Base-by-base conservation (phyloP, 2,888 invertebrate species). In the Geophilus truncorum region DNA sequence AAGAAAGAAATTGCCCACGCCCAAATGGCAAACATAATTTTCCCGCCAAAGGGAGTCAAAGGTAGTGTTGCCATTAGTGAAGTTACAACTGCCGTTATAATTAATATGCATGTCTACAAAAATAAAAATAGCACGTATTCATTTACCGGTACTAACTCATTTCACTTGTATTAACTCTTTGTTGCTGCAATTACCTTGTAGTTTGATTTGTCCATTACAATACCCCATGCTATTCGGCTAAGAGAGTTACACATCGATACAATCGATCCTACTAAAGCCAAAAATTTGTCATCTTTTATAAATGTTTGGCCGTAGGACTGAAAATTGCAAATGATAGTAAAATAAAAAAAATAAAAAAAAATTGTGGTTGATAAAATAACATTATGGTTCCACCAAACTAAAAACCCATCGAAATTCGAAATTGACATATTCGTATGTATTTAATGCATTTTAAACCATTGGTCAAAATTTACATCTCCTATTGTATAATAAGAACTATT, bases 141-240 rank as follows among this genome's bases (percentile, higher is more conserved):
- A n/a, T n/a, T n/a, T n/a, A n/a, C n/a, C n/a, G n/a, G n/a, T n/a
- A n/a, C n/a, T 4, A 12, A 25, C 0, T 7, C 9, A 21, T 57
- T 62, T 62, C 10, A 21, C 21, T n/a, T n/a, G n/a, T n/a, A n/a
- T n/a, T n/a, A n/a, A n/a, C n/a, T n/a, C n/a, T n/a, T n/a, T n/a
- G n/a, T n/a, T n/a, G n/a, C n/a, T n/a, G n/a, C n/a, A n/a, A n/a
- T n/a, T n/a, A 87, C 86, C 84, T 87, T 87, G 83, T 87, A 88
- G 36, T 86, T 86, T 23, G 85, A 86, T 82, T 84, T 85, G 83
- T 89, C 89, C 78, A 87, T 86, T 23, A 88, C 36, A 23, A 84
- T 82, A 12, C 89, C 89, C 89, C 89, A 89, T 18, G 86, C 82
- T 9, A 89, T 86, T 40, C 89, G 83, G 2, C 88, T 88, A 4